A percentile compares a stretch with the other conserved stretches of the same genome.
Conservation (phyloP, 2,888 invertebrate species). For the Oxystoma pomonae region DNA sequence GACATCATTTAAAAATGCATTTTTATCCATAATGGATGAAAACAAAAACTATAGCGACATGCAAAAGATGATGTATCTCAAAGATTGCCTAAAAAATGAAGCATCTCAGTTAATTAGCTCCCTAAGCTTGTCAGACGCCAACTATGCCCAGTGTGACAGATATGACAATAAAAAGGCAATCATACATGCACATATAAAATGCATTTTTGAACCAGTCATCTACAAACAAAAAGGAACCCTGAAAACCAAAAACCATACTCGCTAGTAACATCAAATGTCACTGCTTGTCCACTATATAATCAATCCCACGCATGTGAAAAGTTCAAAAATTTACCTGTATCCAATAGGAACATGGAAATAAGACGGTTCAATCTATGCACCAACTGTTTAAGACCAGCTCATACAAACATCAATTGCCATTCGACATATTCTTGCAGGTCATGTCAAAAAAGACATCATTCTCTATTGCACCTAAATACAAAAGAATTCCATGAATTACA, state of each 20-base stretch:
- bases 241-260: too few species aligned
- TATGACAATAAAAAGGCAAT: neutral
- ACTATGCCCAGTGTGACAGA: neutral
- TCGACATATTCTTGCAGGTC: neutral
- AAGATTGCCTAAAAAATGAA: neutral
- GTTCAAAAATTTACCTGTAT: neutral
- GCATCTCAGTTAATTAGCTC: neutral
- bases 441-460: neutral
- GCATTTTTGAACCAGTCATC: neutral
- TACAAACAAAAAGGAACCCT: neutral
- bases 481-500: too few species aligned
- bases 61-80: neutral
- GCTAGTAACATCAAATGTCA: too few species aligned
- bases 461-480: too few species aligned
- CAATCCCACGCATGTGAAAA: neutral
- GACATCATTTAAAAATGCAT: neutral
- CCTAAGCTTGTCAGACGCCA: neutral
- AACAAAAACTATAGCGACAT: neutral
- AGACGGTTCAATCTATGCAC: neutral
- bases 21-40: neutral
- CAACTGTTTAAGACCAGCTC: neutral
- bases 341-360: too few species aligned
- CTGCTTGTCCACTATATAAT: neutral
- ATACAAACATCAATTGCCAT: neutral
- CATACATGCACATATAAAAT: neutral